These are phyloP conservation scores for Takifugu bimaculatus DNA, from an alignment of 2,113 vertebrate genomes.

Conservation along the genomic window DNA sequence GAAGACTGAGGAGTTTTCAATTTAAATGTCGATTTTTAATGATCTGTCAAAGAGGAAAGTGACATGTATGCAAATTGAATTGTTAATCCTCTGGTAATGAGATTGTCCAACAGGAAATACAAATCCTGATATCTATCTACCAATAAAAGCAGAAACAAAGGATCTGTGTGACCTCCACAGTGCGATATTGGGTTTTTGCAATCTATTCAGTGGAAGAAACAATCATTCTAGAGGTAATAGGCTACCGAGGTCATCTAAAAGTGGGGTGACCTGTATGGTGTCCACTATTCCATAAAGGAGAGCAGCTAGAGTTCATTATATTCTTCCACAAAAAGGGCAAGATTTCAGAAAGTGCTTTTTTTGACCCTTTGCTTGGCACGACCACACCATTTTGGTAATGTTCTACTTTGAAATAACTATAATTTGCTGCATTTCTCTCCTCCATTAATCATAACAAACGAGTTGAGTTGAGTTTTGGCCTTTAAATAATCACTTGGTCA, in stretches of 20 bases:
- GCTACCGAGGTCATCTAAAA: conserved; percentile 18
- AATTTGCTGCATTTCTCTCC: not conserved
- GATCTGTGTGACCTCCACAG: conserved; percentile 19
- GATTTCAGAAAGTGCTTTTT: conserved; percentile 9
- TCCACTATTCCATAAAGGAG: not conserved
- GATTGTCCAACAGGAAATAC: not conserved
- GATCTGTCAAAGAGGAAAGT: not conserved
- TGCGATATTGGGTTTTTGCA: conserved; percentile 9
- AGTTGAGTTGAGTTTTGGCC: too few species aligned
- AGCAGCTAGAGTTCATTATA: conserved; percentile 50
- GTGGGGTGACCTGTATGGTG: conserved; percentile 3
- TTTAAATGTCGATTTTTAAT: not conserved
- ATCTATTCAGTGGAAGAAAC: conserved; percentile 27
- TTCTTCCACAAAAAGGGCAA: conserved; percentile 29
- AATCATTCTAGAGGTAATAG: conserved; percentile 42
- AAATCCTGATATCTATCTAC: not conserved
- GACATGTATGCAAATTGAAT: too few species aligned
- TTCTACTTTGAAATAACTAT: not conserved
- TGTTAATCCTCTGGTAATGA: too few species aligned
- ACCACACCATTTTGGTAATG: not conserved
- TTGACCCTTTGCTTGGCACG: not conserved
- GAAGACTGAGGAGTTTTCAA: not conserved
- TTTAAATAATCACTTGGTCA: too few species aligned
- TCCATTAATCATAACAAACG: too few species aligned
- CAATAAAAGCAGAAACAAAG: conserved; percentile 1